Conservation (phyloP, 2,888 invertebrate species). For the Harmothoe impar region DNA sequence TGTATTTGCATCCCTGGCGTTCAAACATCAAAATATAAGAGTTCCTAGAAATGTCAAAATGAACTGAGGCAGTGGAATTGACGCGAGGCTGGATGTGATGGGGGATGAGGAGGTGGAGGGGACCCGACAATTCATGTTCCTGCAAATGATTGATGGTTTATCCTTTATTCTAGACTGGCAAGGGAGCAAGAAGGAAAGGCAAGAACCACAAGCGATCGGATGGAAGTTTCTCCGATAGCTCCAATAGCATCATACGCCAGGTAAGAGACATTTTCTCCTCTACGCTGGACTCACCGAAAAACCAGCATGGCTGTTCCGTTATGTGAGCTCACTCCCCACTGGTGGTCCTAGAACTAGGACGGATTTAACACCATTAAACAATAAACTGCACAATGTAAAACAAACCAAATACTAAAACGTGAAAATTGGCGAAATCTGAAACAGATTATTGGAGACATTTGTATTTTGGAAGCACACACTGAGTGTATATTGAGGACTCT, state of each 20-base stretch:
- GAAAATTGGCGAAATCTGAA: too few relatives aligned
- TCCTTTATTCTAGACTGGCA: constrained; percentile 71
- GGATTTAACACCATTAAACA: not conserved
- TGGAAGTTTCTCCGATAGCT: constrained; percentile 82
- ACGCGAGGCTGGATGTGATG: constrained; percentile 12
- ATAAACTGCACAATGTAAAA: too few relatives aligned
- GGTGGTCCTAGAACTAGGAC: not conserved
- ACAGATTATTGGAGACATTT: too few relatives aligned
- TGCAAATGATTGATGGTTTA: not conserved
- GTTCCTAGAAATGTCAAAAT: constrained; percentile 22
- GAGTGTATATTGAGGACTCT: too few relatives aligned
- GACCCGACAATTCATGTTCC: not conserved
- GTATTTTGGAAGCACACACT: too few relatives aligned
- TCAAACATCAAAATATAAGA: not conserved
- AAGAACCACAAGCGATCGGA: constrained; percentile 76
- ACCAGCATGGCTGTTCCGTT: constrained; percentile 60
- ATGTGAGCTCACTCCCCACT: constrained; percentile 52
- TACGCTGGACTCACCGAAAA: constrained; percentile 20
- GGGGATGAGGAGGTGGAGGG: not conserved
- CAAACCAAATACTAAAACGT: too few relatives aligned
- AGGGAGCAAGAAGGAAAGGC: constrained; percentile 77
- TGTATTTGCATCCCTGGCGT: not conserved
- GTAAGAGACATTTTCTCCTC: constrained; percentile 69
- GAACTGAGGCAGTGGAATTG: not conserved
- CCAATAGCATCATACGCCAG: constrained; percentile 81